Base-by-base conservation (phyloP, 2,888 invertebrate species). In the Pyrrhia umbra region DNA sequence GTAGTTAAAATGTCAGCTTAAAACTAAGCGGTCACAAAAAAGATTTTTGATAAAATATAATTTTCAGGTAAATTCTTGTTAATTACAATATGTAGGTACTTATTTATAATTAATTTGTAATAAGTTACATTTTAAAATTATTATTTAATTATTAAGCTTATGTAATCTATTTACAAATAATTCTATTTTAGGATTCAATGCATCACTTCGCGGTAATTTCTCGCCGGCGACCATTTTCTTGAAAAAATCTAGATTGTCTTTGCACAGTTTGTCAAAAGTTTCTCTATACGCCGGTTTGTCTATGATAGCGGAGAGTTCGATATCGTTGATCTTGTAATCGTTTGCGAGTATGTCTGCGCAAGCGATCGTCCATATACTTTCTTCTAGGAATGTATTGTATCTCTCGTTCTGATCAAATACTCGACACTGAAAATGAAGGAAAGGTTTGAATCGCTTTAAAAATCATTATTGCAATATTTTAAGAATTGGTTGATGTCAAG, bases 371-470 rank as follows among this genome's bases (percentile, higher is more conserved):
- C 94, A 90, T 6, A 91, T 73, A 0, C 92, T 85, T 61, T 95
- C 96, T 88, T 97, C 96, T 43, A 95, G 88, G 79, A 93, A 95
- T 42, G 94, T 91, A 83, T 96, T 96, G 88, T 96, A 96, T 65
- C 94, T 90, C 80, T 96, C 96, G 66, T 96, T 96, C 80, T 96
- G 95, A 74, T 96, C 96, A 85, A 97, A 97, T 0, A 96, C 95
- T 79, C 96, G 91, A 49, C 94, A 95, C 95, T 96, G 91, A 45
- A 68, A 51, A 51, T 43, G 30, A 13, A 1, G 49, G 3, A 60
- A 15, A 8, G 2, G 6, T n/a, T 21, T n/a, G 13, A n/a, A 43
- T 21, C 10, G 13, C 51, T 15, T 39, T 5, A n/a, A 2, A 18
- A 8, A 40, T 18, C n/a, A n/a, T n/a, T n/a, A n/a, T n/a, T n/a